Evolutionary conservation across 2,113 vertebrate genomes (phyloP).

Genomic region (Pollimyrus isidori): DNA sequence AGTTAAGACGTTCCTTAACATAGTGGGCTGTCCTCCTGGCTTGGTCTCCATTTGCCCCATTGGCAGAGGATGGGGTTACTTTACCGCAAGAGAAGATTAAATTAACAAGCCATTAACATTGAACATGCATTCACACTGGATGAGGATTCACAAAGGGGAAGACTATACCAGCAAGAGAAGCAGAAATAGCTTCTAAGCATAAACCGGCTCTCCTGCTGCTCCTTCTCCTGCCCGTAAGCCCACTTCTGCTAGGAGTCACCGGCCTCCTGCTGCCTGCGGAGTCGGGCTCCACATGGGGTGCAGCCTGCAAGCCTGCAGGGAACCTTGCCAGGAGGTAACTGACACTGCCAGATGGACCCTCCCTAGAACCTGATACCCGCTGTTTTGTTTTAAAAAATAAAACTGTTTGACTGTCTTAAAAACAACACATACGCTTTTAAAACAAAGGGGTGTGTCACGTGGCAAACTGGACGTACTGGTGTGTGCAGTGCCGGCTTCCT

Average conservation of each 20-base stretch:
- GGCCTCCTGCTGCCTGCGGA: background rate
- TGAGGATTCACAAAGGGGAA: background rate
- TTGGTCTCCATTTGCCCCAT: slow-evolving; percentile 21
- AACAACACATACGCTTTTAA: background rate
- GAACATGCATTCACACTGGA: background rate
- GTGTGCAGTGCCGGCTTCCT: background rate
- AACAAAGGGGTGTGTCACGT: background rate
- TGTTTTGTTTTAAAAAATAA: background rate
- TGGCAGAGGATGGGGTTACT: background rate
- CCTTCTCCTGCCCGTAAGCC: background rate
- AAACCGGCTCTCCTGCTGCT: background rate
- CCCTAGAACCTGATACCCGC: background rate
- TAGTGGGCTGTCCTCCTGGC: slow-evolving; percentile 19
- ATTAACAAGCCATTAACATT: background rate
- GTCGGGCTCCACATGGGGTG: no score
- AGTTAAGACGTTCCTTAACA: slow-evolving; percentile 42
- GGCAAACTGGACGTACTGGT: background rate
- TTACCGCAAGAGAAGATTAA: background rate
- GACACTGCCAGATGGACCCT: background rate
- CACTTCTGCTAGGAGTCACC: background rate
- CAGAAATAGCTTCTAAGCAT: background rate
- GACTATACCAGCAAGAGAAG: background rate
- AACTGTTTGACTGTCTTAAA: background rate
- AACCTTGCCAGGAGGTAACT: background rate
- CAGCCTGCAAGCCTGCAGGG: background rate